phyloP scores from a whole-genome alignment of 1,140 invertebrate species.

The Sweltsa coloradensis region DNA sequence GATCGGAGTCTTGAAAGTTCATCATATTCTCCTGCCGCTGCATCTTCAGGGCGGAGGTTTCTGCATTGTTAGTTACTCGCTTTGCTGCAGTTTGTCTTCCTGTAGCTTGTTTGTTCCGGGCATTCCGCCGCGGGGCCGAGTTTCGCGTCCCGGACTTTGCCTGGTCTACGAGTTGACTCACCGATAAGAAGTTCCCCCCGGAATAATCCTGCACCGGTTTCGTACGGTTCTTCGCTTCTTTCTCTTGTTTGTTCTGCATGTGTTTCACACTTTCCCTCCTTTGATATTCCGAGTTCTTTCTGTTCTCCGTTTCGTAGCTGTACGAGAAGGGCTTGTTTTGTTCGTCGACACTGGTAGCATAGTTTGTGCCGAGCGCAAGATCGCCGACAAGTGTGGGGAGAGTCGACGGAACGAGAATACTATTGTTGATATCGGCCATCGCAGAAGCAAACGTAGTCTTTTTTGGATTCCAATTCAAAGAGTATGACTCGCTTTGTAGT shows the following conservation, averaged over 20 bases:
- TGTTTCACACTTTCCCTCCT: not conserved
- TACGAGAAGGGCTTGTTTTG: slow-evolving; percentile 30
- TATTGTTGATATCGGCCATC: slow-evolving; percentile 1
- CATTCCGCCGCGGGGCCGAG: not conserved
- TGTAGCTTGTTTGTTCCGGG: not conserved
- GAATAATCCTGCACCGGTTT: no score
- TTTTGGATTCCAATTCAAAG: slow-evolving; percentile 4
- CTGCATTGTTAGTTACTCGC: not conserved
- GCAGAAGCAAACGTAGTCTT: slow-evolving; percentile 4
- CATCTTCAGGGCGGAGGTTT: not conserved
- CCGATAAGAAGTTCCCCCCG: slow-evolving; percentile 40
- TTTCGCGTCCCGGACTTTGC: slow-evolving; percentile 25
- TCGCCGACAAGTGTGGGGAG: slow-evolving; percentile 44
- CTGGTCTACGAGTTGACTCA: slow-evolving; percentile 50
- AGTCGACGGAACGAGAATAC: slow-evolving; percentile 32
- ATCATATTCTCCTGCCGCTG: not conserved
- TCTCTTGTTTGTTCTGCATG: not conserved
- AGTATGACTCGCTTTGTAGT: slow-evolving; percentile 5
- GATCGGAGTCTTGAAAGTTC: not conserved
- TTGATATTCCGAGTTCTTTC: slow-evolving; percentile 3
- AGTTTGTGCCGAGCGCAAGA: slow-evolving; percentile 36
- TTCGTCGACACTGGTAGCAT: slow-evolving; percentile 22
- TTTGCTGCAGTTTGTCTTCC: not conserved
- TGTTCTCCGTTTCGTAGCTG: slow-evolving; percentile 18
- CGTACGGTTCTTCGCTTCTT: slow-evolving; percentile 1